Base-by-base conservation (phyloP, 2,797 vertebrate genomes). In the Mallotus villosus region DNA sequence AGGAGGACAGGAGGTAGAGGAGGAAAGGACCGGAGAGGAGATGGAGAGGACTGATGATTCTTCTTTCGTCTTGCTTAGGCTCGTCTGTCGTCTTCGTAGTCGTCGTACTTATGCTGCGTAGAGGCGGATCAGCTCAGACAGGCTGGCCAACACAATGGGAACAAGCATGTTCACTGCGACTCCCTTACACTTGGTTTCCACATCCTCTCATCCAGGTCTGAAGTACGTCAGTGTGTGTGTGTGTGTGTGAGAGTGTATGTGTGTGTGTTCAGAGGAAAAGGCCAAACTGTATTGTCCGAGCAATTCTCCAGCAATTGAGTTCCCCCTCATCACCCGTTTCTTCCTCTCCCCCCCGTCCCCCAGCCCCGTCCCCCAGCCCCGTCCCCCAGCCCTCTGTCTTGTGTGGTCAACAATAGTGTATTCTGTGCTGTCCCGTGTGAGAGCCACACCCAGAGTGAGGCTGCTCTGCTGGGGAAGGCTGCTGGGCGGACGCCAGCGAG, bases 361-460 rank as follows among this genome's bases (percentile, higher is more conserved):
- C 27, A 41, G 51, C 27, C 25, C 74, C 58, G 19, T 32, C 34
- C 37, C 41, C 57, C 27, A 41, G 51, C 27, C 25, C 60, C 58
- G 19, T 32, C 34, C 37, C 41, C 57, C 27, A 41, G 51, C 27
- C 25, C 74, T 82, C 83, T 80, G 86, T 90, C 88, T 88, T 91
- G 80, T 82, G 79, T 70, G 24, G 77, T 85, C 87, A 92, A 93
- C 91, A 92, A 92, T 92, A 90, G 88, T 80, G 88, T 89, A 90
- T 93, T 92, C 87, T 92, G 90, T 89, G 83, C 70, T 27, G 86
- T 91, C 87, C 88, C 86, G 81, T 91, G 86, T 82, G 69, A 75
- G 67, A 76, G 87, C 83, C 88, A 90, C 88, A 86, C 89, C 90
- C 91, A 83, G 86, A 85, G 84, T 87, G 86, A 91, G 90, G 88